phyloP scores from a whole-genome alignment of 1,140 invertebrate genomes.

The Mamestra configurata region DNA sequence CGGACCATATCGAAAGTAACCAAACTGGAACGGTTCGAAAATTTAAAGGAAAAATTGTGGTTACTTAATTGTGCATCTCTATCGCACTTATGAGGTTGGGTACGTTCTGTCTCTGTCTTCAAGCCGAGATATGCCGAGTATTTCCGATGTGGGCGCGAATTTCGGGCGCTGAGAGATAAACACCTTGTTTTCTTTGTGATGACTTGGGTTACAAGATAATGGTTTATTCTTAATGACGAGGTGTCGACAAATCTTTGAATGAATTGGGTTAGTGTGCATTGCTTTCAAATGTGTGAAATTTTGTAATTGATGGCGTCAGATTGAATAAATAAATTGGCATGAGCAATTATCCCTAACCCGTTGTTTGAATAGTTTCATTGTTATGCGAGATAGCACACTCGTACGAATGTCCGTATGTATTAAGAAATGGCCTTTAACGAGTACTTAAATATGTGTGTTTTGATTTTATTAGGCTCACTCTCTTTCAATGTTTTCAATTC shows the following conservation, averaged over 20 bases:
- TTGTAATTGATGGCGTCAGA: not conserved
- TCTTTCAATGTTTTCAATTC: no score
- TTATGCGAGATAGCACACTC: no score
- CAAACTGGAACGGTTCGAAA: conserved; percentile 30
- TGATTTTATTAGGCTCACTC: no score
- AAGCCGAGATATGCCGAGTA: conserved; percentile 49
- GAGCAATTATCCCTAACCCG: no score
- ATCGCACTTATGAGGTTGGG: not conserved
- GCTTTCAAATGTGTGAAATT: conserved; percentile 1
- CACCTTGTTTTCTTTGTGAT: conserved; percentile 35
- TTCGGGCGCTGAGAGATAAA: conserved; percentile 35
- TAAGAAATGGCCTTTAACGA: no score
- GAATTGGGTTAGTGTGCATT: not conserved
- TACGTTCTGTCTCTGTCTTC: conserved; percentile 28
- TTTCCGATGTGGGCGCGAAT: conserved; percentile 60
- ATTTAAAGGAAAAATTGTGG: conserved; percentile 16
- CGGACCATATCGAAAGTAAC: conserved; percentile 26
- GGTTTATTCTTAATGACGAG: not conserved
- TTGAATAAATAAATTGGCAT: no score
- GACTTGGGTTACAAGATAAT: conserved; percentile 3
- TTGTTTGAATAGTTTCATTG: no score
- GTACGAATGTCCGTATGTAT: no score
- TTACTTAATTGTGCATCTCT: not conserved
- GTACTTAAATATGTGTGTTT: no score
- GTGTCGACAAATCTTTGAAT: conserved; percentile 1